These are phyloP conservation scores for Caracal caracal DNA, from an alignment of 2,113 vertebrate genomes.

Conservation along the genomic window DNA sequence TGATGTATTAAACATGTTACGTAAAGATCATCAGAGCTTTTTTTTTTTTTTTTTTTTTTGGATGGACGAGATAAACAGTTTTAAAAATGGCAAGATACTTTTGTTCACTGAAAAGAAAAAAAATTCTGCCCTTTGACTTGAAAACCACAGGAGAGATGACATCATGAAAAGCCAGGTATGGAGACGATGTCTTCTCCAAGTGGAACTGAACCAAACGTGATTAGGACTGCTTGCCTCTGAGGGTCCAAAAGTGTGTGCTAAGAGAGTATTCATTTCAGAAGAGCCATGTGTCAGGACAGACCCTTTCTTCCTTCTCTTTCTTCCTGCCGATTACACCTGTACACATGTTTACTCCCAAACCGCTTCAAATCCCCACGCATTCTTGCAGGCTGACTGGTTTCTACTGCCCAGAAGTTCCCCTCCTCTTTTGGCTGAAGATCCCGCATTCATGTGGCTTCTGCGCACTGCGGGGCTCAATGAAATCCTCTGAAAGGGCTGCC, in stretches of 20 bases:
- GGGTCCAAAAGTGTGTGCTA: not conserved
- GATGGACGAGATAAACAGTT: not conserved
- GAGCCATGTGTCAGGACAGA: conserved; percentile 54
- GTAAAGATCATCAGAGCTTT: not conserved
- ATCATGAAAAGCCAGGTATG: conserved; percentile 55
- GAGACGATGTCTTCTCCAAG: conserved; percentile 79
- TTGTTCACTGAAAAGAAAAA: not conserved
- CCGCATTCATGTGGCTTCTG: conserved; percentile 86
- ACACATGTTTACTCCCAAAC: conserved; percentile 76
- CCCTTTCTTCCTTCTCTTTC: conserved; percentile 21
- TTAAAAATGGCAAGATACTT: not conserved
- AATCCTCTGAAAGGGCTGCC: conserved; percentile 88
- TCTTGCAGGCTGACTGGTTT: conserved; percentile 80
- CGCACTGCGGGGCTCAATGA: conserved; percentile 86
- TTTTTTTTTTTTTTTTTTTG: not conserved
- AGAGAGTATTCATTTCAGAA: conserved; percentile 71
- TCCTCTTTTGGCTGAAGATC: conserved; percentile 79
- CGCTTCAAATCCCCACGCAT: conserved; percentile 76
- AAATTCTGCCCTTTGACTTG: conserved; percentile 62
- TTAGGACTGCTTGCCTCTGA: conserved; percentile 32
- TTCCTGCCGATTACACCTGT: conserved; percentile 84
- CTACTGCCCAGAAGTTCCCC: conserved; percentile 79
- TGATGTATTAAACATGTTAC: not conserved
- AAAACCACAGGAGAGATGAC: conserved; percentile 62
- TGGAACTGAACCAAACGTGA: conserved; percentile 59